Evolutionary conservation across 2,797 vertebrate species (phyloP).

Genomic region (Cercopithecus petaurista): DNA sequence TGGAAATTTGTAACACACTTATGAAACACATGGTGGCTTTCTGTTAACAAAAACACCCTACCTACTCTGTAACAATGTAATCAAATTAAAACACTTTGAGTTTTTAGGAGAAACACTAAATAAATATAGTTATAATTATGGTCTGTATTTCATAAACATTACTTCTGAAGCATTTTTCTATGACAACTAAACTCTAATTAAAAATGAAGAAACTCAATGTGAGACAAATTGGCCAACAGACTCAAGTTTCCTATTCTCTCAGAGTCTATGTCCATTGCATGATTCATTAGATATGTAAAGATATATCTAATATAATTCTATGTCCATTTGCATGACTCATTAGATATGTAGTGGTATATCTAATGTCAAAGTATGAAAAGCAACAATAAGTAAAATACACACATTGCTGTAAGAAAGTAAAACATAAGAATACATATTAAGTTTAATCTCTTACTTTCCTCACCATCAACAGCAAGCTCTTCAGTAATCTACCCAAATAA

Average conservation of each 20-base stretch:
- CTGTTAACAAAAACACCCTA: neutral
- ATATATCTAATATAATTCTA: neutral
- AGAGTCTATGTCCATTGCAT: neutral
- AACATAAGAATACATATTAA: neutral
- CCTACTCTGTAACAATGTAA: neutral
- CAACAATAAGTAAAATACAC: neutral
- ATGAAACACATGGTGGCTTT: conserved; percentile 13
- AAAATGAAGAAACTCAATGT: neutral
- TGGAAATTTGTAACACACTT: neutral
- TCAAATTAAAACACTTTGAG: neutral
- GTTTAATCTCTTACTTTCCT: conserved; percentile 27
- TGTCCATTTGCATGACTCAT: neutral
- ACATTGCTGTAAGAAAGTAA: neutral
- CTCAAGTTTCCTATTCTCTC: neutral
- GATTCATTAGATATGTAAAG: neutral
- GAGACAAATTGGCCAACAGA: neutral
- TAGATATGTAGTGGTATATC: neutral
- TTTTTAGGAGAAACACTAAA: conserved; percentile 48
- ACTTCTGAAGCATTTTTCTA: neutral
- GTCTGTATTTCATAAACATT: neutral
- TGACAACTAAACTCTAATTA: neutral
- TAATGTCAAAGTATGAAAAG: neutral
- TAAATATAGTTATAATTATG: conserved; percentile 11
- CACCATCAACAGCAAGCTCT: neutral
- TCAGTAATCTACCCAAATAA: conserved; percentile 17